Evolutionary conservation across 2,888 invertebrate species (phyloP), one percentile per base, ranked within the genome.

Genomic region (Drosophila histrio): DNA sequence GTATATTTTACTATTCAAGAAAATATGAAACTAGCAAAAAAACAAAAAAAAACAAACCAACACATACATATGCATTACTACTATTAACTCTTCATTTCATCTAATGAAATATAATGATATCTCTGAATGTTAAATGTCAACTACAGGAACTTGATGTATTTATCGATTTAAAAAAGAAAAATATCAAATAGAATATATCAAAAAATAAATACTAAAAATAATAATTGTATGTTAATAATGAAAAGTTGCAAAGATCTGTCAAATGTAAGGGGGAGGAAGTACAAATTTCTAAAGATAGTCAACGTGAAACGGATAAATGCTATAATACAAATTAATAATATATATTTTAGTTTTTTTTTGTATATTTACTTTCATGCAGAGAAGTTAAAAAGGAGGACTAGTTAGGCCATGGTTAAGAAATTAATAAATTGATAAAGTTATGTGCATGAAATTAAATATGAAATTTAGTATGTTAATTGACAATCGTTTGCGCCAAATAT

Each of bases 401-500:
- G 72, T 39, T 72, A 70, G 72, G 65, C 19, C 43, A 50, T 24
- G 19, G n/a, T 3, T 41, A 52, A 21, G 54, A 38, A 53, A 52
- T 28, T 56, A 64, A 71, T 69, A 38, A 21, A 19, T 38, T 11
- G 11, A n/a, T 19, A 11, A 6, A 11, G 11, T 38, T 2, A 15
- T 26, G 43, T 17, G 24, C 15, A 43, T 43, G 43, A 9, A 34
- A 50, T 34, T 22, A 41, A 65, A 63, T 54, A 50, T 41, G 46
- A 66, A 58, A 36, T 13, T 58, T 43, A 43, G 39, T 63, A 70
- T 62, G 66, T 72, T 82, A 79, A 79, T 82, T 72, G 80, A 81
- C 80, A 81, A 81, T 85, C 80, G 81, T 76, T 71, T 79, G 83
- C 77, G 65, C 65, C 52, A 61, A 53, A 59, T 15, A 34, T 8